Evolutionary conservation across 2,888 invertebrate genomes (phyloP), one percentile per base, ranked within the genome.

Genomic region (Podabrus alpinus): DNA sequence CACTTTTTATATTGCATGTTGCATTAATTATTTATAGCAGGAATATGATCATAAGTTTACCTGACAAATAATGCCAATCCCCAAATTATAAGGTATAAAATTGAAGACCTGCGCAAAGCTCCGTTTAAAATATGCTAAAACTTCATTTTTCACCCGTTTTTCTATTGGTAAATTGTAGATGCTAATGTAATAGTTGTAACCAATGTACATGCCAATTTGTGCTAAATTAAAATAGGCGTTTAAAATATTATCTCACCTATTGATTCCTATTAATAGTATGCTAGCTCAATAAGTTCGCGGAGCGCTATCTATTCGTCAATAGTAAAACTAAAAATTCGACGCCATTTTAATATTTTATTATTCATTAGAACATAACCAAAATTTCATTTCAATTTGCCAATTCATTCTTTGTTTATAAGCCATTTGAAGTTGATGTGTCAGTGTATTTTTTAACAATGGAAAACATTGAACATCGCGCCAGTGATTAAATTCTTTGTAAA

Each of bases 171-270:
- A 13, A n/a, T 19, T 9, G n/a, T 29, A 21, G 4, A 29, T 4
- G 13, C n/a, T 45, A n/a, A 45, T 45, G n/a, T 45, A 45, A 45
- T 45, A 45, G 16, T 75, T 72, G 29, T 75, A 71, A 3, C 66
- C 10, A 16, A 69, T 10, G 13, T 66, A 74, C 1, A 71, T 69
- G 7, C 15, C 10, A 25, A 69, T 66, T 71, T 69, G 69, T 61
- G 61, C 79, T 78, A 75, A 77, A 81, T 73, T 19, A 64, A 64
- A 64, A 60, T 60, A n/a, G 2, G n/a, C 7, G n/a, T 45, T n/a
- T n/a, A 13, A 45, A 45, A 45, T 7, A 7, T 45, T 45, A n/a
- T n/a, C 45, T 45, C n/a, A n/a, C 5, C 5, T 3, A 10, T 29
- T 1, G 3, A n/a, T n/a, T n/a, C n/a, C n/a, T n/a, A n/a, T n/a